A percentile compares a stretch with the other conserved stretches of the same genome.
Evolutionary conservation across 2,797 vertebrate genomes (phyloP).

Genomic region (Tachyglossus aculeatus): DNA sequence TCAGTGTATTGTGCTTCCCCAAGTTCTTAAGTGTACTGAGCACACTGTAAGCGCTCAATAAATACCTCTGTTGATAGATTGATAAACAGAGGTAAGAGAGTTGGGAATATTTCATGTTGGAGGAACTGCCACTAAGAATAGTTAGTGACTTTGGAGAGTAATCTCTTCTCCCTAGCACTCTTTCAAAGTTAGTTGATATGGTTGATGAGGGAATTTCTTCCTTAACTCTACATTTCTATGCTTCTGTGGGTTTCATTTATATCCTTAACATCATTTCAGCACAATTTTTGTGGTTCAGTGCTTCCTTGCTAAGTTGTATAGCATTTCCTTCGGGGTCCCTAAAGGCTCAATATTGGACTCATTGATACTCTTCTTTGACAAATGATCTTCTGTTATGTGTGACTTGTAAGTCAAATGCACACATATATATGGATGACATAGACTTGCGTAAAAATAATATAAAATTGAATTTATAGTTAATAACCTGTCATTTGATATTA

Average conservation of each 20-base stretch:
- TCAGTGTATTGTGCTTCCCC: too few relatives aligned
- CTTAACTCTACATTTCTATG: not conserved
- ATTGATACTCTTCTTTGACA: not conserved
- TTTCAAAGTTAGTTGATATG: not conserved
- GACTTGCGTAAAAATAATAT: conserved; percentile 24
- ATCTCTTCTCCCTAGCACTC: not conserved
- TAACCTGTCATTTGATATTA: conserved; percentile 37
- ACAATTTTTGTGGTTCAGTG: not conserved
- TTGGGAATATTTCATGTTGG: not conserved
- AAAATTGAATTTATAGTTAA: conserved; percentile 39
- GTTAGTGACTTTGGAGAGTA: not conserved
- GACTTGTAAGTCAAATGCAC: conserved; percentile 6
- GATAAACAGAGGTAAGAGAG: not conserved
- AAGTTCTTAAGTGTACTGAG: too few relatives aligned
- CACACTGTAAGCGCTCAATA: too few relatives aligned
- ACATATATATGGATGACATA: conserved; percentile 10
- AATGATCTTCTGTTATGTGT: conserved; percentile 12
- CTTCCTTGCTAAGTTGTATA: conserved; percentile 15
- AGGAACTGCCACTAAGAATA: not conserved
- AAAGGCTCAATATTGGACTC: not conserved
- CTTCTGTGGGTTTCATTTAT: conserved; percentile 23
- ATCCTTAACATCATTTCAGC: conserved; percentile 14
- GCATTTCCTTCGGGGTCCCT: not conserved
- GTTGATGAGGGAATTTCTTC: not conserved
- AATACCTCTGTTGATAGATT: too few relatives aligned